phyloP scores from a whole-genome alignment of 2,888 invertebrate genomes.

The Ophion obscuratus region DNA sequence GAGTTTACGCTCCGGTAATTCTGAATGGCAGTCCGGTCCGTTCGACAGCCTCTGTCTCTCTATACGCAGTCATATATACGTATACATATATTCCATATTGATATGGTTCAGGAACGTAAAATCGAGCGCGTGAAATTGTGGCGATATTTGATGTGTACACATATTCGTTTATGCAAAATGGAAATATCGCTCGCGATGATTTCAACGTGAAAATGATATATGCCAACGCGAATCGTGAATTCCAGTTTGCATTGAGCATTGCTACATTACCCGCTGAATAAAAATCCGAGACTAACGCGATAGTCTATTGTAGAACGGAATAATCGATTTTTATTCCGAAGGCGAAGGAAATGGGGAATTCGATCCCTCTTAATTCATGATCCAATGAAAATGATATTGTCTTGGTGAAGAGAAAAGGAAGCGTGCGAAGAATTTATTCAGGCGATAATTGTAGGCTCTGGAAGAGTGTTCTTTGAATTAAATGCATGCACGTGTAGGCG shows the following conservation, averaged over 20 bases:
- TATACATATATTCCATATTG: slow-evolving; percentile 13
- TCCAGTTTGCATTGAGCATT: slow-evolving; percentile 22
- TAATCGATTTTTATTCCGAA: not conserved
- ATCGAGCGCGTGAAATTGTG: slow-evolving; percentile 58
- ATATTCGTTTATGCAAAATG: slow-evolving; percentile 59
- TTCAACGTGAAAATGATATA: slow-evolving; percentile 38
- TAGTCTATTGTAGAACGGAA: not conserved
- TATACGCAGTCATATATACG: not conserved
- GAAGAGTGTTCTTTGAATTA: too few species aligned
- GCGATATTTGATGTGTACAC: slow-evolving; percentile 24
- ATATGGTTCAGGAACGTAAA: slow-evolving; percentile 48
- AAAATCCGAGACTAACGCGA: not conserved
- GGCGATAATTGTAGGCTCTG: too few species aligned
- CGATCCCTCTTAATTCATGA: not conserved
- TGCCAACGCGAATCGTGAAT: slow-evolving; percentile 41
- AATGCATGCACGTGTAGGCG: too few species aligned
- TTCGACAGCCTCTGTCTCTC: slow-evolving; percentile 7
- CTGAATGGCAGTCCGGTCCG: slow-evolving; percentile 20
- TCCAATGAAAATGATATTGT: not conserved
- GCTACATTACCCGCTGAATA: slow-evolving; percentile 17
- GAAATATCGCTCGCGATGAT: slow-evolving; percentile 53
- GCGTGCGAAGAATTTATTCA: not conserved
- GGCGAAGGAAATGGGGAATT: not conserved
- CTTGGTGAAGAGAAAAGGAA: too few species aligned
- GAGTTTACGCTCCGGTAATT: slow-evolving; percentile 53